Evolutionary conservation across 2,888 invertebrate species (phyloP), one percentile per base, ranked within the genome.

Genomic region (Xylophagus ater): DNA sequence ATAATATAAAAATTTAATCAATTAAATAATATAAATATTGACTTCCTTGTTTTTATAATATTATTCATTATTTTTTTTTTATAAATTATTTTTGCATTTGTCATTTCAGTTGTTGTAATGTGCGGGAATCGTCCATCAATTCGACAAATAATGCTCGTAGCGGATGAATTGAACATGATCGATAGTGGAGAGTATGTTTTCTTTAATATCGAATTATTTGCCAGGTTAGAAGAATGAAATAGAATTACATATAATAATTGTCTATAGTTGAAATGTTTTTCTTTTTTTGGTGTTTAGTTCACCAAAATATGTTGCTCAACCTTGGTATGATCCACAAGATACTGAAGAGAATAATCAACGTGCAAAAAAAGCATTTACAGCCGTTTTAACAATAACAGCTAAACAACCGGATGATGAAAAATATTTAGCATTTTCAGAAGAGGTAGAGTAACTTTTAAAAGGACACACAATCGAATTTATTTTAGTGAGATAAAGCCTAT

Each of bases 151-250:
- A 78, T 97, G 72, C 67, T 97, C 53, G 89, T 89, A 6, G 97
- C 97, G 2, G 85, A 92, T 52, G 86, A 90, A 48, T 73, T 97
- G 46, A 86, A 88, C 53, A 97, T 98, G 90, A 86, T 92, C 49
- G 82, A 85, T 40, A 87, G 85, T 42, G 96, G 96, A 6, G 96
- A 97, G 69, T 98, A 96, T 66, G 90, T 94, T 37, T 94, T 98
- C 72, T 89, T 98, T 69, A 97, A 93, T 66, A 89, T 97, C 54
- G 94, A 96, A 62, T 72, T 97, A 24, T 94, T 92, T 65, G 88
- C 88, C 49, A 88, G 90, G 96, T 96, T 67, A 78, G 79, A n/a
- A n/a, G n/a, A n/a, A n/a, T n/a, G n/a, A n/a, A n/a, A n/a, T n/a
- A n/a, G n/a, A n/a, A n/a, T n/a, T n/a, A n/a, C n/a, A n/a, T n/a